Evolutionary conservation across 23 tunicate species (phyloP).

Genomic region (Halocynthia roretzi): DNA sequence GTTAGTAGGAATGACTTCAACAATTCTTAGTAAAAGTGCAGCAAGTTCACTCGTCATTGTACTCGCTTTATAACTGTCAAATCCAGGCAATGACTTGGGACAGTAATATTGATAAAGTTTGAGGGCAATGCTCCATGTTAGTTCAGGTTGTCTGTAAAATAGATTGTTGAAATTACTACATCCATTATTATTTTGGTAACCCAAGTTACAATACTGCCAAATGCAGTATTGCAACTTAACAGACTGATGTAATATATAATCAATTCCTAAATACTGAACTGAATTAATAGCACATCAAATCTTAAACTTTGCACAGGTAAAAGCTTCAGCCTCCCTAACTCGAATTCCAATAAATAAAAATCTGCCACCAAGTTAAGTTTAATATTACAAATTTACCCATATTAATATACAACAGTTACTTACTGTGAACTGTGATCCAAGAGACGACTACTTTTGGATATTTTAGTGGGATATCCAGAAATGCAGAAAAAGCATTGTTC

Average conservation of each 20-base stretch:
- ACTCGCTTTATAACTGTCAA: constrained; percentile 90
- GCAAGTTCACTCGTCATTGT: constrained; percentile 69
- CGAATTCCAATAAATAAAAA: too few species aligned
- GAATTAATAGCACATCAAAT: too few species aligned
- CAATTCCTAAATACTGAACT: too few species aligned
- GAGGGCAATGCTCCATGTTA: constrained; percentile 58
- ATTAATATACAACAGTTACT: not conserved
- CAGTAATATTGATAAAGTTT: constrained; percentile 38
- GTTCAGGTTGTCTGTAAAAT: not conserved
- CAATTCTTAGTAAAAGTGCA: constrained; percentile 6
- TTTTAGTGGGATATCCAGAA: constrained; percentile 42
- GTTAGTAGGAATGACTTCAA: constrained; percentile 3
- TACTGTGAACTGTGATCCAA: constrained; percentile 66
- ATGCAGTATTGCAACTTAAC: too few species aligned
- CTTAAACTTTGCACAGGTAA: too few species aligned
- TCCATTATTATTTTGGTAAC: too few species aligned
- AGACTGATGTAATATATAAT: too few species aligned
- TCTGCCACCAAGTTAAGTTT: too few species aligned
- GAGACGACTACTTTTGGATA: constrained; percentile 23
- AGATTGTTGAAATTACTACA: too few species aligned
- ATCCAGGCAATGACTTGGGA: constrained; percentile 66
- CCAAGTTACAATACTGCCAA: too few species aligned
- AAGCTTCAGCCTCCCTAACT: too few species aligned
- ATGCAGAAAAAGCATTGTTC: constrained; percentile 76
- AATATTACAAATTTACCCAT: too few species aligned